Base-by-base conservation (phyloP, 2,113 vertebrate species). In the Passer montanus region DNA sequence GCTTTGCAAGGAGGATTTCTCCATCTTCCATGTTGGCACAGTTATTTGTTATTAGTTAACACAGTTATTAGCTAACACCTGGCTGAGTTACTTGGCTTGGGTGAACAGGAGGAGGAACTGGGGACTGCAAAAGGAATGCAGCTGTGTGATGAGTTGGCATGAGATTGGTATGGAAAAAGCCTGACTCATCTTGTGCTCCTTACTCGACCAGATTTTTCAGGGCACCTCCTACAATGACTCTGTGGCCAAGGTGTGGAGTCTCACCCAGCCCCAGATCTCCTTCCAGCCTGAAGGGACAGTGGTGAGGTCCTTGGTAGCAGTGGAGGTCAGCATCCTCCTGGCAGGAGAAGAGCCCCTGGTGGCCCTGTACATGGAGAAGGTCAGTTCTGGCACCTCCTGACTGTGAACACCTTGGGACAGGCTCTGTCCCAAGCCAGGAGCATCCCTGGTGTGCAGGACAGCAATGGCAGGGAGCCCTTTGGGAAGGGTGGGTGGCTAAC, bases 361-460 rank as follows among this genome's bases (percentile, higher is more conserved):
- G 28, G 37, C 66, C 21, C 95, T 99, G 19, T 97, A 91, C 92
- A 98, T 98, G 90, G 97, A 99, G 95, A 95, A 95, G 97, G 99
- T 98, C 79, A 98, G 98, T 93, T 56, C 68, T 76, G 55, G 44
- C 56, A 41, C 52, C 37, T 72, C 9, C 50, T 84, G 63, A 7
- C 22, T 27, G 14, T 9, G 39, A 44, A 56, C 10, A 46, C 19
- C 31, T 39, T 18, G 39, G 46, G 15, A 28, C 17, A 63, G 46
- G 39, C 70, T 60, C 56, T 68, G 39, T 27, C 37, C 41, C 2
- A 3, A 17, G 22, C 11, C 41, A 55, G 77, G 39, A 52, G 6
- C 39, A 5, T 24, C 44, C 53, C 47, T 72, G 62, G 58, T 56
- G 27, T 22, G 39, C 44, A 62, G 33, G 21, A 46, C n/a, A 53